Percentiles rank a stretch among this genome's conserved stretches.
These are phyloP conservation scores for Hippocampus mohnikei DNA, from an alignment of 2,113 vertebrate species.

Conservation along the genomic window DNA sequence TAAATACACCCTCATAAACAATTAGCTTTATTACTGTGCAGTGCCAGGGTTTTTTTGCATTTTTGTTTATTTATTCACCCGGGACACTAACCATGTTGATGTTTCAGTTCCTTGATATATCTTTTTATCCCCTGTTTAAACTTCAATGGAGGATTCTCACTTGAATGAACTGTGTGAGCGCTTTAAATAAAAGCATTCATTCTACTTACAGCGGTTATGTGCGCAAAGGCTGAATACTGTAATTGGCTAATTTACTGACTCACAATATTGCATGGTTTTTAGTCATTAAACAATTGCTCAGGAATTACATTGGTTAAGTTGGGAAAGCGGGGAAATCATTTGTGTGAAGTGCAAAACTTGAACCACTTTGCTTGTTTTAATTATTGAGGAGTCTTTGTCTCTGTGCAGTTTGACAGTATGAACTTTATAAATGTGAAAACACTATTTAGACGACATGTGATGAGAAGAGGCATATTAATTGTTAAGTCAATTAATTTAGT, in stretches of 20 bases:
- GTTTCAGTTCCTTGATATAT: slow-evolving; percentile 18
- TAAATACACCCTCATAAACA: slow-evolving; percentile 5
- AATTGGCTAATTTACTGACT: slow-evolving; percentile 33
- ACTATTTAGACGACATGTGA: background rate
- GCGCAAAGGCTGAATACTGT: slow-evolving; percentile 33
- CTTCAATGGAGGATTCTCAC: slow-evolving; percentile 52
- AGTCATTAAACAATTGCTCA: slow-evolving; percentile 17
- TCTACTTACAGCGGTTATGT: slow-evolving; percentile 45
- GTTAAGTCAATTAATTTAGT: background rate
- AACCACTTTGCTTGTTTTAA: background rate
- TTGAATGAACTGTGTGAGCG: slow-evolving; percentile 49
- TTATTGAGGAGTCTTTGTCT: background rate
- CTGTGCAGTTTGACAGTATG: background rate
- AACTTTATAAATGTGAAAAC: background rate
- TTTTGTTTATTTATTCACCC: slow-evolving; percentile 9
- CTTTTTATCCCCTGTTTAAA: slow-evolving; percentile 1
- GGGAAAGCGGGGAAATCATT: background rate
- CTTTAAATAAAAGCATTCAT: slow-evolving; percentile 17
- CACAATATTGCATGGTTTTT: slow-evolving; percentile 12
- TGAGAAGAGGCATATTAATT: background rate
- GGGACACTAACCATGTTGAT: background rate
- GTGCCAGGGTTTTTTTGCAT: background rate
- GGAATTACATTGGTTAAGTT: slow-evolving; percentile 8
- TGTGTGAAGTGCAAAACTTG: background rate
- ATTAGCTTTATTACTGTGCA: slow-evolving; percentile 4